Conservation (phyloP, 37 sponge, comb jelly and placozoan genomes). For the Aplysina aerophoba region DNA sequence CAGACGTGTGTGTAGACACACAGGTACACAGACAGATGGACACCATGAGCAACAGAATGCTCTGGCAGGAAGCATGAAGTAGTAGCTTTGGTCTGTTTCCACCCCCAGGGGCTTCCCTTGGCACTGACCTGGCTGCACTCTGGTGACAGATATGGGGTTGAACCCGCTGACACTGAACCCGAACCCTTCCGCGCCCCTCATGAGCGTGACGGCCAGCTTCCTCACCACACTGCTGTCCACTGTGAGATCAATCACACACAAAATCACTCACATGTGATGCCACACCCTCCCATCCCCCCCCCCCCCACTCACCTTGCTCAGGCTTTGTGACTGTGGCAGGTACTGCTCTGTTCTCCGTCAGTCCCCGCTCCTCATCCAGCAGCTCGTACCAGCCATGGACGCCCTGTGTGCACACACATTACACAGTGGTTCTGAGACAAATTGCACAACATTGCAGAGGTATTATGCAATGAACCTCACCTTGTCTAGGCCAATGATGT, state of each 20-base stretch:
- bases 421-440: not conserved
- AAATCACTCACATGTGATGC: no score
- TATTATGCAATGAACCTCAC: not conserved
- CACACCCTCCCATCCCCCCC: no score
- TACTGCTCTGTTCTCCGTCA: constrained; percentile 50
- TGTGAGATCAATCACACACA: not conserved
- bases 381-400: constrained; percentile 82
- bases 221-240: not conserved
- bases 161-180: constrained; percentile 64
- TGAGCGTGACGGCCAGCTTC: constrained; percentile 47
- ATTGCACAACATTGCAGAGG: not conserved
- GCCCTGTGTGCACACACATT: constrained; percentile 18
- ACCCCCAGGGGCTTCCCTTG: no score
- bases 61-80: no score
- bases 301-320: not conserved
- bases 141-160: constrained; percentile 61
- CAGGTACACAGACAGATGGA: no score
- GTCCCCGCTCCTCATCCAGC: constrained; percentile 53
- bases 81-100: no score
- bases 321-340: constrained; percentile 40
- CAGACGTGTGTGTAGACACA: no score
- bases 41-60: no score
- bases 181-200: constrained; percentile 54
- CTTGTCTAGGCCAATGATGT: constrained; percentile 59
- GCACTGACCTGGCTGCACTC: constrained; percentile 48